Evolutionary conservation across 2,113 vertebrate species (phyloP).

Genomic region (Neolamprologus tretocephalus): DNA sequence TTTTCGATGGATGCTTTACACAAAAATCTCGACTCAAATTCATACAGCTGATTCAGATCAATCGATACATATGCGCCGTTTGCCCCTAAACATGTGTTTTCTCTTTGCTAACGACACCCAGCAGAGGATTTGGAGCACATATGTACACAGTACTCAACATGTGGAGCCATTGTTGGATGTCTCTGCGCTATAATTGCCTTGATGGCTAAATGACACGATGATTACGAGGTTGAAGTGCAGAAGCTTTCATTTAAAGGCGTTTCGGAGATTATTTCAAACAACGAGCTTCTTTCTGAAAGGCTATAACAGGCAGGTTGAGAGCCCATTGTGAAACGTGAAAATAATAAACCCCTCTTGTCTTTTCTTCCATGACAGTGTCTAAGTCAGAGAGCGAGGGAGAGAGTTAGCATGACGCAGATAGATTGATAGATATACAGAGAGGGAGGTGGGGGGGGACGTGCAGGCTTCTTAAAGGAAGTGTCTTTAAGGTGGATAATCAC

Average conservation of each 20-base stretch:
- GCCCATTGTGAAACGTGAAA: slow-evolving; percentile 1
- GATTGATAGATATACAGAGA: background rate
- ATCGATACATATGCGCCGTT: rapidly evolving
- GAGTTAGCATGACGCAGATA: slow-evolving; percentile 6
- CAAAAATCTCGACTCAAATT: background rate
- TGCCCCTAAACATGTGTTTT: background rate
- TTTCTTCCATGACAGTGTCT: background rate
- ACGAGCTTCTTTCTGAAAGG: slow-evolving; percentile 5
- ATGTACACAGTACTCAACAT: background rate
- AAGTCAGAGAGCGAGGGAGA: background rate
- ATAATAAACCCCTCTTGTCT: background rate
- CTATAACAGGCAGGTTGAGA: background rate
- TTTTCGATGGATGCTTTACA: background rate
- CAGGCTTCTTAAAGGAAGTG: slow-evolving; percentile 42
- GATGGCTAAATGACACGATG: slow-evolving; percentile 26
- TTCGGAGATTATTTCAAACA: slow-evolving; percentile 21
- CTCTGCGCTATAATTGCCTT: slow-evolving; percentile 23
- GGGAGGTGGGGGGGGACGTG: background rate
- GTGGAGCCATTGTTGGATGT: slow-evolving; percentile 28
- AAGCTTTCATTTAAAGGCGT: slow-evolving; percentile 30
- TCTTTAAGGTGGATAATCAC: background rate
- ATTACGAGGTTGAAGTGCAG: slow-evolving; percentile 44
- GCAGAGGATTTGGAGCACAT: background rate
- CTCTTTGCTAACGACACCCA: background rate
- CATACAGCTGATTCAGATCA: background rate